Base-by-base conservation (phyloP, 53 echinoderm and acorn worm genomes). In the Temnopleurus reevesii region DNA sequence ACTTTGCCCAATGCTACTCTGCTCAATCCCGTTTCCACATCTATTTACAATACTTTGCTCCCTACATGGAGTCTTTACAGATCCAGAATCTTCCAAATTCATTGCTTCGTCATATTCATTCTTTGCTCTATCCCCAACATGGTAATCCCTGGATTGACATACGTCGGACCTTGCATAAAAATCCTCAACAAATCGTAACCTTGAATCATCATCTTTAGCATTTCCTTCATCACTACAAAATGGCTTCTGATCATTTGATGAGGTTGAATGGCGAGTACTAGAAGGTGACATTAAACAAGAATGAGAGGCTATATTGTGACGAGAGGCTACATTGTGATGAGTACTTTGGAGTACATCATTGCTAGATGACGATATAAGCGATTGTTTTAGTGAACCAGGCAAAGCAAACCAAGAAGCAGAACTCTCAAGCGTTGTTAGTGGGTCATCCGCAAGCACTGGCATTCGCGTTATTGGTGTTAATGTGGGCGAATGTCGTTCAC, bases 361-460 rank as follows among this genome's bases (percentile, higher is more conserved):
- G 49, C 79, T 56, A 56, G 46, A 54, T 83, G 56, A 55, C n/a
- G n/a, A n/a, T 31, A 35, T 83, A 83, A 27, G 51, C 51, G 83
- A 36, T 55, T 83, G 83, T 54, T 83, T 83, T 83, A 83, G 57
- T 83, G 38, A 34, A 55, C 83, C 83, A n/a, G 55, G 55, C 23
- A 49, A 49, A 49, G 25, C 46, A 49, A 27, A 5, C 49, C 79
- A 45, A 79, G 8, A 51, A 51, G 23, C 79, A 3, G 45, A 41
- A 71, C 19, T 79, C 49, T 79, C 47, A 2, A 15, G 46, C 19
- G n/a, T 25, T 79, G 79, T 79, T 79, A 79, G 79, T 49, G 19
- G 27, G 41, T 46, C 12, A 28, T 83, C 83, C 12, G 83, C 54
- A 56, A 24, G 83, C 56, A 21, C n/a, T 55, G 23, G 56, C 83